A percentile compares a stretch with the other conserved stretches of the same genome.
Conservation (phyloP, 1,140 invertebrate genomes). For the Contarinia nasturtii region DNA sequence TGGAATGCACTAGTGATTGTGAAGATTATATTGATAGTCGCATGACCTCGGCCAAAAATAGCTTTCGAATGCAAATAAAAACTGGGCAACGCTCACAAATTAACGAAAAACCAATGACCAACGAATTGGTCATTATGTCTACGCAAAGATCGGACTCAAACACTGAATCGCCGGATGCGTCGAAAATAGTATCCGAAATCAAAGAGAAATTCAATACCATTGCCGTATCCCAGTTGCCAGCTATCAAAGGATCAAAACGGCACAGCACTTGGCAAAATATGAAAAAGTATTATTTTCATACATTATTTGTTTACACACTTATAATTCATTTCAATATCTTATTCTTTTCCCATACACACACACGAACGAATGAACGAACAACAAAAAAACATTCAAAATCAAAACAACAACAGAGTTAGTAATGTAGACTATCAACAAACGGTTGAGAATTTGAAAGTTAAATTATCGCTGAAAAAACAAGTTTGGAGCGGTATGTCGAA, state of each 20-base stretch:
- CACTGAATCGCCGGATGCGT: slow-evolving; percentile 10
- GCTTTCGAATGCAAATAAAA: slow-evolving; percentile 9
- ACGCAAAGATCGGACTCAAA: background rate
- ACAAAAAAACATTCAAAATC: slow-evolving; percentile 2
- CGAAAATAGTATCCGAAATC: slow-evolving; percentile 1
- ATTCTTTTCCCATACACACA: too few species aligned
- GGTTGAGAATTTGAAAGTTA: slow-evolving; percentile 16
- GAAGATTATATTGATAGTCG: slow-evolving; percentile 14
- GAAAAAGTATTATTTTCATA: slow-evolving; percentile 3
- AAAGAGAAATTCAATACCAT: slow-evolving; percentile 8
- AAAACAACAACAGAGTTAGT: slow-evolving; percentile 5
- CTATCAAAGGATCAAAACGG: slow-evolving; percentile 7
- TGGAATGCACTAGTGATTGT: slow-evolving; percentile 30
- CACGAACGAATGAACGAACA: too few species aligned
- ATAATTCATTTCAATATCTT: too few species aligned
- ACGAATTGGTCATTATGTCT: slow-evolving; percentile 21
- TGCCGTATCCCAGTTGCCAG: slow-evolving; percentile 7
- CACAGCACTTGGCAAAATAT: slow-evolving; percentile 24
- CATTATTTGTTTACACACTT: too few species aligned
- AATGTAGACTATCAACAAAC: slow-evolving; percentile 2
- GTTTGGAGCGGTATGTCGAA: slow-evolving; percentile 16
- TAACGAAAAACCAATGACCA: slow-evolving; percentile 14
- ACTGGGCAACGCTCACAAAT: slow-evolving; percentile 11
- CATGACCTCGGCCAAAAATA: too few species aligned
- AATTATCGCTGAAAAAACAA: slow-evolving; percentile 20